Base-by-base conservation (phyloP, 2,113 vertebrate species). In the Dunckerocampus dactyliophorus region DNA sequence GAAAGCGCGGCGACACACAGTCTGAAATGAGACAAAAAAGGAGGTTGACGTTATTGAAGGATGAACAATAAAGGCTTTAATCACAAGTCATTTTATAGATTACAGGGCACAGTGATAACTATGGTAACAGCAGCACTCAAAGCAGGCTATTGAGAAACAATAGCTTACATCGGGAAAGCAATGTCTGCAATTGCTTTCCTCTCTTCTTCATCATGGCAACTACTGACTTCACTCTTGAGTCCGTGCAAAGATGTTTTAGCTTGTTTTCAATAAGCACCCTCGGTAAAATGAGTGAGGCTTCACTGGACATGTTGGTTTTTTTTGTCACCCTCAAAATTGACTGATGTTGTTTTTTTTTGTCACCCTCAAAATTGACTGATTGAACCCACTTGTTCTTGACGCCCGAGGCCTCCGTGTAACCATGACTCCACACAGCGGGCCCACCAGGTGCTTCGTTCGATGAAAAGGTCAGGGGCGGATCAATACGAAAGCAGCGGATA, bases 401-500 rank as follows among this genome's bases (percentile, higher is more conserved):
- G 16, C 97, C 97, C 0, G 97, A 98, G 0, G 94, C 95, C 81
- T 99, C 97, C 0, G 95, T 97, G 88, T 94, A 99, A 34, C 97
- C 97, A 2, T 99, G 96, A 43, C 95, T 98, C 97, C 97, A 99
- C 43, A 99, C 94, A 0, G 94, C 95, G 0, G 97, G 96, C 0
- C 94, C 94, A 69, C 94, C 93, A 0, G 94, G 90, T 0, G 91
- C 88, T 8, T 98, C 96, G 1, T 91, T 92, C 1, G 92, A 87
- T 0, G 93, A 93, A 67, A 92, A 92, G 43, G 90, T 88, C 0
- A 87, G 89, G 1, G 95, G 93, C 47, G 95, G 95, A 87, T 99
- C 97, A 0, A 98, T 95, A 77, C 92, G 97, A 86, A 99, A 98
- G 84, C 95, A 99, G 80, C 96, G 95, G 71, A 99, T 99, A 74